Evolutionary conservation across 2,888 invertebrate species (phyloP).

Genomic region (Serripes groenlandicus): DNA sequence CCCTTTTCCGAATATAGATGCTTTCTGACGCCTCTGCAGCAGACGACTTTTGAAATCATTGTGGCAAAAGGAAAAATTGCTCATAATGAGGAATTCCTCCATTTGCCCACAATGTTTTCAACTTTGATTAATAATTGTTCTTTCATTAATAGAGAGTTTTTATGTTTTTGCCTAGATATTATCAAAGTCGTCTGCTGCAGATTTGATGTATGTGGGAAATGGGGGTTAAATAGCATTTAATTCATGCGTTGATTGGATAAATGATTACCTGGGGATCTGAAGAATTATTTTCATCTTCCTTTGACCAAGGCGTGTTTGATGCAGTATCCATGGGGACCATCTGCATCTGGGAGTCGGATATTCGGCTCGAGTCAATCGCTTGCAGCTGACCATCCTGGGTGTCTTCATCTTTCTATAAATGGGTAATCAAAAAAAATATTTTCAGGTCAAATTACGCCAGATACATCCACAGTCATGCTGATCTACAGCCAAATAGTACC

Average conservation of each 20-base stretch:
- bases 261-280: slow-evolving; percentile 71
- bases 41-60: neutral
- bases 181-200: too few species aligned
- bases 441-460: too few species aligned
- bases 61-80: neutral
- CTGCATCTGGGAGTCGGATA: slow-evolving; percentile 35
- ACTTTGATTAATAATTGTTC: too few species aligned
- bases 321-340: slow-evolving; percentile 36
- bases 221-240: too few species aligned
- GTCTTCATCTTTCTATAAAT: slow-evolving; percentile 10
- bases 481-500: too few species aligned
- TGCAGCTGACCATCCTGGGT: slow-evolving; percentile 8
- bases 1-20: neutral
- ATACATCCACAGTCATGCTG: too few species aligned
- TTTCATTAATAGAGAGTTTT: too few species aligned
- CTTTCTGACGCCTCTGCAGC: neutral
- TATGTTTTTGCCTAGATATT: too few species aligned
- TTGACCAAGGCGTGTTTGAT: slow-evolving; percentile 53
- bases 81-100: neutral
- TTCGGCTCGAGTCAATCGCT: slow-evolving; percentile 4
- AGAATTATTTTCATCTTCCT: slow-evolving; percentile 69
- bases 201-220: too few species aligned
- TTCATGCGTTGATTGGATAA: too few species aligned
- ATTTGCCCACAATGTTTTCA: neutral
- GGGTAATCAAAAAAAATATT: neutral